phyloP scores from a whole-genome alignment of 2,888 invertebrate genomes.

The Metellina segmentata region DNA sequence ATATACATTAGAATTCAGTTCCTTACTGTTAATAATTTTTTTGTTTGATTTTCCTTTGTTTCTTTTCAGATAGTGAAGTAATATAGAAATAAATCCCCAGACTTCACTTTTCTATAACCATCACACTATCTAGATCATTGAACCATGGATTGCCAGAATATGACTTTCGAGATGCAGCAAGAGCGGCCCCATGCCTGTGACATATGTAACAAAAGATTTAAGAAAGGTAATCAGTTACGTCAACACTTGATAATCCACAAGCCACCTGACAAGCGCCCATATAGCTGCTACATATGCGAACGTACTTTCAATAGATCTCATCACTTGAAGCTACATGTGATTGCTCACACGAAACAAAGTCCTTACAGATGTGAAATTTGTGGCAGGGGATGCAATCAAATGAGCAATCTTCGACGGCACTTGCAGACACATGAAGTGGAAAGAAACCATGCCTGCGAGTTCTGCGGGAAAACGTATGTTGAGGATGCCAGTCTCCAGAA shows the following conservation, averaged over 20 bases:
- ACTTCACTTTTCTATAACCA: no score
- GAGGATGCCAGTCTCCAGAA: conserved; percentile 61
- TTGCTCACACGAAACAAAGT: conserved; percentile 73
- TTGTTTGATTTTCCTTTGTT: no score
- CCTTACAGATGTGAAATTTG: conserved; percentile 72
- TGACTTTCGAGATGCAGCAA: conserved; percentile 63
- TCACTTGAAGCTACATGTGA: conserved; percentile 69
- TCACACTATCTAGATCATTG: neutral
- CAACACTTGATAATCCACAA: conserved; percentile 73
- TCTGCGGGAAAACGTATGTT: conserved; percentile 69
- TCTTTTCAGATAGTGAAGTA: no score
- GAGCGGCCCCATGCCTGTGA: conserved; percentile 73
- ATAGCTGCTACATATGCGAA: conserved; percentile 73
- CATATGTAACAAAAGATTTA: conserved; percentile 69
- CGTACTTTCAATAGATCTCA: conserved; percentile 71
- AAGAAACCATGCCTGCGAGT: conserved; percentile 63
- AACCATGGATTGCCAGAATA: conserved; percentile 42
- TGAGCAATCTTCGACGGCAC: conserved; percentile 70
- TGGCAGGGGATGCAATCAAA: conserved; percentile 71
- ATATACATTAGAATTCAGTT: no score
- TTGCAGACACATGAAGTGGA: conserved; percentile 66
- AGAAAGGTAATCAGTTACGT: conserved; percentile 71
- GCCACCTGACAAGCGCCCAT: conserved; percentile 68
- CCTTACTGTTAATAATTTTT: no score
- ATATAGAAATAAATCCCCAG: no score